phyloP scores from a whole-genome alignment of 2,113 vertebrate species.

The Mugil cephalus region DNA sequence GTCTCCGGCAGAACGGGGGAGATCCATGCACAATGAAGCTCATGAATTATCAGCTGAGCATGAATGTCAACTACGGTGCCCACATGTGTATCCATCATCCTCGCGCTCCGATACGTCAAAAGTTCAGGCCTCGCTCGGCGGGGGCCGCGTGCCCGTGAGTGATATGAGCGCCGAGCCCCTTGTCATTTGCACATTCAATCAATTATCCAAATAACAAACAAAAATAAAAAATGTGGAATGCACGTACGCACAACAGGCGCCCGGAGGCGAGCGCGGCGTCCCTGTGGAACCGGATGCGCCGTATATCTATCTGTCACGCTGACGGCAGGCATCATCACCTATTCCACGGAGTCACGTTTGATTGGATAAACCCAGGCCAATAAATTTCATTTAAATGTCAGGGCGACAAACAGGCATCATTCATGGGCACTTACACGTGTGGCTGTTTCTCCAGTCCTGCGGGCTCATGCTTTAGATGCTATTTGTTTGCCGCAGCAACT shows the following conservation, averaged over 20 bases:
- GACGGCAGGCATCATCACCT: constrained; percentile 49
- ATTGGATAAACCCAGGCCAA: constrained; percentile 43
- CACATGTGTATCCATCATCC: constrained; percentile 74
- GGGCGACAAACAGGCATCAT: constrained; percentile 34
- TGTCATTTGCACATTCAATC: constrained; percentile 66
- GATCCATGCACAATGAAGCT: constrained; percentile 68
- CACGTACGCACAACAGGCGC: constrained; percentile 20
- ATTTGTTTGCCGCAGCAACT: constrained; percentile 54
- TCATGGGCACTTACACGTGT: constrained; percentile 19
- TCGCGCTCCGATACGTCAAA: constrained; percentile 49
- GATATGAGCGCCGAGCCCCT: constrained; percentile 55
- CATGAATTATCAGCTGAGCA: constrained; percentile 76
- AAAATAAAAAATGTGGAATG: constrained; percentile 28
- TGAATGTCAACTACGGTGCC: constrained; percentile 66
- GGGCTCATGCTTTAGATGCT: constrained; percentile 48
- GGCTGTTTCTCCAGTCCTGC: constrained; percentile 40
- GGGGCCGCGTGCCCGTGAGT: constrained; percentile 35
- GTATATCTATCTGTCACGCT: constrained; percentile 44
- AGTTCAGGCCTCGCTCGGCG: constrained; percentile 47
- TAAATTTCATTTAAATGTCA: constrained; percentile 59
- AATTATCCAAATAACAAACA: constrained; percentile 72
- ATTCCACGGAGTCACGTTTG: constrained; percentile 29
- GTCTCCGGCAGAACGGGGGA: constrained; percentile 34
- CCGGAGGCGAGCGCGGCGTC: constrained; percentile 12
- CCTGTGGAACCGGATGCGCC: constrained; percentile 11